These are phyloP conservation scores for Sminthurides aquaticus DNA, from an alignment of 2,888 invertebrate species.

Conservation along the genomic window DNA sequence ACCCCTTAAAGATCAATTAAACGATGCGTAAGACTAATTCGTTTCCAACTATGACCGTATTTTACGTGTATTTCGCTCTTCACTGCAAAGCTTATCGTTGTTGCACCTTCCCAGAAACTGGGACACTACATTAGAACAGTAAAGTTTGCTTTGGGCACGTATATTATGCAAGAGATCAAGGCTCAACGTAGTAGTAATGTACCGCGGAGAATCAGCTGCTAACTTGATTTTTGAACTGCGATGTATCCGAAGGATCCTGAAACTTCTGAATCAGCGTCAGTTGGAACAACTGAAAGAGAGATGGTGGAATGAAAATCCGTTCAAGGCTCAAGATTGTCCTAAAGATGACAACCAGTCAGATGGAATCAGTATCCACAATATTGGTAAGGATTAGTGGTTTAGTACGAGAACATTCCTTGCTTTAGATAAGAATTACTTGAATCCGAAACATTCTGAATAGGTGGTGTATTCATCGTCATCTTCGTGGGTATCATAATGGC, in stretches of 20 bases:
- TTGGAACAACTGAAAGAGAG: constrained; percentile 88
- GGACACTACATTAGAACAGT: too few relatives aligned
- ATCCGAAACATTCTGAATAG: constrained; percentile 25
- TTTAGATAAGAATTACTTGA: not conserved
- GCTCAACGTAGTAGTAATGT: too few relatives aligned
- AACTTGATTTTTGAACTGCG: too few relatives aligned
- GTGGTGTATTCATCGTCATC: constrained; percentile 83
- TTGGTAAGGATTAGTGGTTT: constrained; percentile 53
- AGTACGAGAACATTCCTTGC: not conserved
- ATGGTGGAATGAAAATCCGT: constrained; percentile 91
- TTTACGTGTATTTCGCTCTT: too few relatives aligned
- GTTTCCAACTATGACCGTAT: not conserved
- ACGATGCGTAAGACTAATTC: constrained; percentile 69
- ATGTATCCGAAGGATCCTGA: constrained; percentile 77
- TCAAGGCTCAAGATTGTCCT: constrained; percentile 64
- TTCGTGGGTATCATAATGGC: constrained; percentile 90
- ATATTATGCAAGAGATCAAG: too few relatives aligned
- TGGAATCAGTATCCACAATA: constrained; percentile 95
- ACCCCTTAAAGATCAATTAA: constrained; percentile 85
- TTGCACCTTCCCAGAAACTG: too few relatives aligned
- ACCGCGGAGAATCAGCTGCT: too few relatives aligned
- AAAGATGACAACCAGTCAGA: constrained; percentile 88
- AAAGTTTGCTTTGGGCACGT: too few relatives aligned
- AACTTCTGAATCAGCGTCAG: constrained; percentile 83
- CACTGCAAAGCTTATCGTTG: too few relatives aligned